Evolutionary conservation across 1,140 invertebrate species (phyloP), one percentile per base, ranked within the genome.

Genomic region (Leptinotarsa texana): DNA sequence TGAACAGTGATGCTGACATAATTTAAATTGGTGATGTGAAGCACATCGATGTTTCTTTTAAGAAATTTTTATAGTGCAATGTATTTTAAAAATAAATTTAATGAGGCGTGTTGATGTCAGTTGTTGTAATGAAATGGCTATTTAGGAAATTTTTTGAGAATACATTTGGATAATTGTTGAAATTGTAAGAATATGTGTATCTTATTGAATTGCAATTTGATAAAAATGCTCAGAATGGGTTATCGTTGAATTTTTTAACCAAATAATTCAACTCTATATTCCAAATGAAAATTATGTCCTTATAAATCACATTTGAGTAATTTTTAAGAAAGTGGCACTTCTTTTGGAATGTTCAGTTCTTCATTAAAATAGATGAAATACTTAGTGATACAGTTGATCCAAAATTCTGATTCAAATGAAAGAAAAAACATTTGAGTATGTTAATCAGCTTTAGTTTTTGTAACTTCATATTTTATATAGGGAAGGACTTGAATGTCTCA

Each of bases 1-100:
- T 15, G 51, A 57, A 15, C n/a, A 42, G 13, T 57, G 51, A 15
- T 13, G 51, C 51, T 5, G 51, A 57, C n/a, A 57, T 57, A 57
- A 42, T 57, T 15, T 18, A 3, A 57, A n/a, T 57, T n/a, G 51
- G 17, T 57, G 51, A 57, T 57, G 51, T 57, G 51, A 57, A 57
- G 51, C 51, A 57, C 51, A 57, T 57, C 51, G 17, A 57, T 57
- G 51, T 57, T 57, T 57, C n/a, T 57, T 57, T 15, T n/a, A 13
- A 57, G n/a, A 57, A 57, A 57, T 57, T 57, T 57, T 57, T 17
- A 57, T 57, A 57, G 51, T 57, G 51, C 51, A 57, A 57, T 57
- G 51, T 57, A 57, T 57, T 57, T 57, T 57, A 18, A 18, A 57
- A 57, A 57, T 17, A 42, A 42, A 57, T 17, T 57, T 57, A 2